A percentile compares a stretch with the other conserved stretches of the same genome.
Evolutionary conservation across 2,113 vertebrate species (phyloP).

Genomic region (Hippocampus barbouri): DNA sequence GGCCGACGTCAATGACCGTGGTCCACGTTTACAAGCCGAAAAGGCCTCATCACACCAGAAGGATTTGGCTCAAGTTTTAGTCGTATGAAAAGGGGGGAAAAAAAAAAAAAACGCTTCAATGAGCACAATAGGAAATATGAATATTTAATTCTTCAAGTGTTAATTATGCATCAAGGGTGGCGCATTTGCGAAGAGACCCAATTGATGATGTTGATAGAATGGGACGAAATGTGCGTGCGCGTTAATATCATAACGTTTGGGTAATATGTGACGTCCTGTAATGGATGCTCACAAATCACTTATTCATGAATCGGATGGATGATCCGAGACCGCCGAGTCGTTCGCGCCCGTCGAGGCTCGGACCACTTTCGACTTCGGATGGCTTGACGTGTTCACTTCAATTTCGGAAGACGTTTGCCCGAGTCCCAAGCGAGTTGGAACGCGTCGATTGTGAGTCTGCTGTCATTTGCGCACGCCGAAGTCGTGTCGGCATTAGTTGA

Average conservation of each 20-base stretch:
- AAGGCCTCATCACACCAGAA: neutral
- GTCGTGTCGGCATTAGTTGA: neutral
- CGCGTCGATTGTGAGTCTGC: too few species aligned
- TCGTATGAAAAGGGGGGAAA: neutral
- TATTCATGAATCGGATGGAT: conserved; percentile 67
- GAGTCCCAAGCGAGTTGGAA: neutral
- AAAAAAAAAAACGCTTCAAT: neutral
- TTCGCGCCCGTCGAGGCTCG: conserved; percentile 45
- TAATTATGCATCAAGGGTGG: conserved; percentile 67
- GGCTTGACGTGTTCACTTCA: conserved; percentile 16
- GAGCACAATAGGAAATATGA: conserved; percentile 55
- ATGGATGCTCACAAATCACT: conserved; percentile 66
- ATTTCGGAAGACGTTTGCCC: conserved; percentile 13
- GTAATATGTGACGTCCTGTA: conserved; percentile 55
- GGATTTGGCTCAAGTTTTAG: neutral
- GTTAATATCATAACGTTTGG: conserved; percentile 74
- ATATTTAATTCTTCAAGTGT: conserved; percentile 69
- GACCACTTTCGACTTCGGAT: conserved; percentile 14
- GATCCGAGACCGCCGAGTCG: conserved; percentile 50
- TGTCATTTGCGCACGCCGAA: neutral
- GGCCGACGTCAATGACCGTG: too few species aligned
- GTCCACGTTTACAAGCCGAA: neutral
- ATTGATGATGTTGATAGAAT: conserved; percentile 75
- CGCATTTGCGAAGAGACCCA: conserved; percentile 62
- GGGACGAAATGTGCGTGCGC: conserved; percentile 48